Conservation (phyloP, 2,888 invertebrate species). For the Dioctria rufipes region DNA sequence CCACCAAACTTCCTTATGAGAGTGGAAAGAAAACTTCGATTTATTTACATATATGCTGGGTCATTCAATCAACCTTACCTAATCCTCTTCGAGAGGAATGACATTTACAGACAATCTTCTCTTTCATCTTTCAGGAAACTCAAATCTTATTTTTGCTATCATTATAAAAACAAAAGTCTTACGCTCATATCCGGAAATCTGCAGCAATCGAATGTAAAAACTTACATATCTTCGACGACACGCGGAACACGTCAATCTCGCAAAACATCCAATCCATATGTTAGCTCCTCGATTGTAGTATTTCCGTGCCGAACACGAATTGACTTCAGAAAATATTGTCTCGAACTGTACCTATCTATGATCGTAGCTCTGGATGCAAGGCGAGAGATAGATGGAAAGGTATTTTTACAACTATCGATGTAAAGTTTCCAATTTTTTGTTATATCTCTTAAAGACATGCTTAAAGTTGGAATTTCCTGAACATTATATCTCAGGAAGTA, state of each 20-base stretch:
- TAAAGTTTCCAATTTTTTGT: not conserved
- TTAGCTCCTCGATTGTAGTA: not conserved
- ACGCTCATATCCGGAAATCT: slow-evolving; percentile 24
- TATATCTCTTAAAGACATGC: not conserved
- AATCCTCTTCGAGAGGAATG: too few species aligned
- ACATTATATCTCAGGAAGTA: too few species aligned
- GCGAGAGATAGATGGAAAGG: not conserved
- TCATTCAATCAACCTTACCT: too few species aligned
- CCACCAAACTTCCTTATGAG: too few species aligned
- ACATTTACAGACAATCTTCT: too few species aligned
- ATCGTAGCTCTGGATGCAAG: not conserved
- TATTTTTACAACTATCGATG: not conserved
- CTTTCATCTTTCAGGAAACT: not conserved
- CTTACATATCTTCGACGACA: slow-evolving; percentile 21
- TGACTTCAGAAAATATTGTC: slow-evolving; percentile 19
- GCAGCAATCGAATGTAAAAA: slow-evolving; percentile 21
- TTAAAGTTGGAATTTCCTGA: not conserved
- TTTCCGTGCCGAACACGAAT: slow-evolving; percentile 27
- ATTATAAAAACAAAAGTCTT: slow-evolving; percentile 36
- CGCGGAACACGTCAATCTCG: slow-evolving; percentile 40
- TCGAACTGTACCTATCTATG: too few species aligned
- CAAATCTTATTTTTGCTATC: slow-evolving; percentile 22
- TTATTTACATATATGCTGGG: too few species aligned
- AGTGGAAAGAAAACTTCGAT: not conserved
- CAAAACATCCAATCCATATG: slow-evolving; percentile 1